These are phyloP conservation scores for Drosophila melanocephala DNA, from an alignment of 2,888 invertebrate species.

Conservation along the genomic window DNA sequence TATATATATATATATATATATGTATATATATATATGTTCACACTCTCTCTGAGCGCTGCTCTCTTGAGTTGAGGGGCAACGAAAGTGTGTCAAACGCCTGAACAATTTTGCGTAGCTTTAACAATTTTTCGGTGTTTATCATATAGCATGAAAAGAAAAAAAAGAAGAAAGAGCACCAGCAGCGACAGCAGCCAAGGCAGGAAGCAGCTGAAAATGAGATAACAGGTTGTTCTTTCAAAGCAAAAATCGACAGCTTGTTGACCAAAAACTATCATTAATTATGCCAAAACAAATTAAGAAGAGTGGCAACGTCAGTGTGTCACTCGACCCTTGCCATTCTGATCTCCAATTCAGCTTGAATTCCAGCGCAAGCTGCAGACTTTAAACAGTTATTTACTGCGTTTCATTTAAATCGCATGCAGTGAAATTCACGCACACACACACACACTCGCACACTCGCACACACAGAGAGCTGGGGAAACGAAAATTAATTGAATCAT, in stretches of 20 bases:
- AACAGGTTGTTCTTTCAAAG: slow-evolving; percentile 51
- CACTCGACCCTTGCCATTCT: slow-evolving; percentile 48
- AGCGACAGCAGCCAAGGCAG: slow-evolving; percentile 11
- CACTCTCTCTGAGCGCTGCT: slow-evolving; percentile 20
- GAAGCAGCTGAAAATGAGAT: slow-evolving; percentile 65
- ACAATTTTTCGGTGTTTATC: slow-evolving; percentile 57
- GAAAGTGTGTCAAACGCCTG: slow-evolving; percentile 80
- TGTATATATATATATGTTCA: too few relatives aligned
- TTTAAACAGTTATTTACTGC: slow-evolving; percentile 65
- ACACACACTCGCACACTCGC: slow-evolving; percentile 25
- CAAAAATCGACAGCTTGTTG: slow-evolving; percentile 7
- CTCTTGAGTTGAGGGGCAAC: slow-evolving; percentile 42
- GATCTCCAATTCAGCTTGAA: slow-evolving; percentile 18
- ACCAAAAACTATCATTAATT: slow-evolving; percentile 45
- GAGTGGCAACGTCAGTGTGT: slow-evolving; percentile 29
- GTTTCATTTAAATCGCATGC: slow-evolving; percentile 53
- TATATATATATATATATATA: too few relatives aligned
- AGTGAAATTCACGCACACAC: slow-evolving; percentile 68
- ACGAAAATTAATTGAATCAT: slow-evolving; percentile 77
- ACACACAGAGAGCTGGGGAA: slow-evolving; percentile 24
- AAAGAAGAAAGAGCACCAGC: slow-evolving; percentile 2
- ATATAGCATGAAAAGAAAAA: slow-evolving; percentile 14
- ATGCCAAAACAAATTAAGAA: slow-evolving; percentile 48
- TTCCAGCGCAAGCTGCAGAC: slow-evolving; percentile 19
- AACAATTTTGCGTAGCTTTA: slow-evolving; percentile 70